phyloP scores from a whole-genome alignment of 1,140 invertebrate species.

The Zaprionus kolodkinae region DNA sequence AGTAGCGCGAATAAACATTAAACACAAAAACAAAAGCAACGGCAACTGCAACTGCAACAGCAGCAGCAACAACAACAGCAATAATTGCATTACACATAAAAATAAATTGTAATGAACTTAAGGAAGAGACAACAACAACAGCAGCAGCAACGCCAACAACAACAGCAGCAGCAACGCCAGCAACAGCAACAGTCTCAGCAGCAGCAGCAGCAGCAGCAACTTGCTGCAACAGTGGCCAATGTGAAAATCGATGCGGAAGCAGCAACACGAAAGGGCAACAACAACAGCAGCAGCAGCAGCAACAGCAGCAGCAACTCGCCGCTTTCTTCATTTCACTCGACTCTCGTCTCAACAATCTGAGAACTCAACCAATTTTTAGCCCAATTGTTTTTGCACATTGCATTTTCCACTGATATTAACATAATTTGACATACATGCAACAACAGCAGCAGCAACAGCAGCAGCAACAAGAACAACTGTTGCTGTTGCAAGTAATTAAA shows the following conservation, averaged over 20 bases:
- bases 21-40: slow-evolving; percentile 48
- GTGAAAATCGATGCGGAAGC: slow-evolving; percentile 81
- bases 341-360: slow-evolving; percentile 45
- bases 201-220: slow-evolving; percentile 13
- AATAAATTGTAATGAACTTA: slow-evolving; percentile 82
- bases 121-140: slow-evolving; percentile 62
- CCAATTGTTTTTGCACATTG: slow-evolving; percentile 38
- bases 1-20: slow-evolving; percentile 68
- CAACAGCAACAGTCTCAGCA: slow-evolving; percentile 24
- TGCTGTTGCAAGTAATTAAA: slow-evolving; percentile 9
- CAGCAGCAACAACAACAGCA: slow-evolving; percentile 61
- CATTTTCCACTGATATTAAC: slow-evolving; percentile 53
- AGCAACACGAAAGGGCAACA: slow-evolving; percentile 59
- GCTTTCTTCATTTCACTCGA: slow-evolving; percentile 60
- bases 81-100: slow-evolving; percentile 83
- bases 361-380: slow-evolving; percentile 31
- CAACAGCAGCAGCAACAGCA: slow-evolving; percentile 37
- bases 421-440: slow-evolving; percentile 62
- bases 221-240: slow-evolving; percentile 53
- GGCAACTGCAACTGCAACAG: slow-evolving; percentile 48
- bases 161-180: slow-evolving; percentile 36
- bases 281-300: slow-evolving; percentile 38
- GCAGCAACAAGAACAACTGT: slow-evolving; percentile 11
- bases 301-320: slow-evolving; percentile 5
- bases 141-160: slow-evolving; percentile 18